A percentile compares a stretch with the other conserved stretches of the same genome.
These are phyloP conservation scores for Gymnarchus niloticus DNA, from an alignment of 2,113 vertebrate genomes.

Conservation along the genomic window DNA sequence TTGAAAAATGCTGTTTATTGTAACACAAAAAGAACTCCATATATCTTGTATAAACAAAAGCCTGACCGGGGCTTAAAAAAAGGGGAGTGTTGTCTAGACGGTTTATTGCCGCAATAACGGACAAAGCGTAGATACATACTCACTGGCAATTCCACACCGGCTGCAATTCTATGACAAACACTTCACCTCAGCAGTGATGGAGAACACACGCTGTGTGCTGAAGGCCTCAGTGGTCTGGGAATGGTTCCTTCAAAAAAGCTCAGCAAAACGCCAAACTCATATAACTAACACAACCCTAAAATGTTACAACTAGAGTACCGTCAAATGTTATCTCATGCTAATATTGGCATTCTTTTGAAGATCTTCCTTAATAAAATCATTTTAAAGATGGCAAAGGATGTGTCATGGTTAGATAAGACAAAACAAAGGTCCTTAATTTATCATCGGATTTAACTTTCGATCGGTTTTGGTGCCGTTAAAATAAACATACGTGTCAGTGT, in stretches of 20 bases:
- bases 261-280: background rate
- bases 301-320: background rate
- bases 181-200: background rate
- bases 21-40: conserved; percentile 68
- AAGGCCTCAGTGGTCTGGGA: background rate
- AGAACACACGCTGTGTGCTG: background rate
- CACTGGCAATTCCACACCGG: conserved; percentile 64
- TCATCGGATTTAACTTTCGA: background rate
- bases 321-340: background rate
- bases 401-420: background rate
- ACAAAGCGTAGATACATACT: conserved; percentile 80
- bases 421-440: background rate
- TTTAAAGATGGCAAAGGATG: background rate
- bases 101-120: conserved; percentile 98
- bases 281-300: background rate
- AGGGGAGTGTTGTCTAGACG: conserved; percentile 98
- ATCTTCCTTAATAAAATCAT: background rate
- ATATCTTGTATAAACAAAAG: conserved; percentile 82
- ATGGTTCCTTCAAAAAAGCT: background rate
- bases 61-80: conserved; percentile 61
- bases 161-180: conserved; percentile 48
- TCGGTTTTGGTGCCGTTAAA: background rate
- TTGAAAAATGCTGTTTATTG: conserved; percentile 49
- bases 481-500: background rate
- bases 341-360: background rate